phyloP scores from a whole-genome alignment of 2,888 invertebrate genomes.

The Junonia oenone region DNA sequence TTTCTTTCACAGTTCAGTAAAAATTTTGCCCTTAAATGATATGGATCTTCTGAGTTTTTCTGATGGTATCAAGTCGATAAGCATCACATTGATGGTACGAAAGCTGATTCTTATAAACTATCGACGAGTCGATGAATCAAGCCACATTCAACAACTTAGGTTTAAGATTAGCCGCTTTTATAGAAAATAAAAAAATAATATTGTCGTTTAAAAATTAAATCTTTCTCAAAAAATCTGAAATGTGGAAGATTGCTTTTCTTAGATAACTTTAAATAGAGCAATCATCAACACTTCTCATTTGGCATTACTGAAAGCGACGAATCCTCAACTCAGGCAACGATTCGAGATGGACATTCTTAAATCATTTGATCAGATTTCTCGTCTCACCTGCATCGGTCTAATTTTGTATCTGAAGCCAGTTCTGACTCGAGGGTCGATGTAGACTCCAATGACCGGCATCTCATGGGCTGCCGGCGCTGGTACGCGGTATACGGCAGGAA shows the following conservation, averaged over 20 bases:
- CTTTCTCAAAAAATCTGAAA: constrained; percentile 38
- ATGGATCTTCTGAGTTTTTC: constrained; percentile 75
- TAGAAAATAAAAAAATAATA: not conserved
- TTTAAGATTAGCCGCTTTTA: constrained; percentile 44
- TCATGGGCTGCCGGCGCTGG: constrained; percentile 81
- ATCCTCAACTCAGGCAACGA: constrained; percentile 50
- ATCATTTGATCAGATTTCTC: constrained; percentile 41
- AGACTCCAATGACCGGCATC: constrained; percentile 85
- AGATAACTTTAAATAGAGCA: constrained; percentile 40
- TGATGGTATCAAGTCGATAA: constrained; percentile 39
- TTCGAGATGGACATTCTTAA: constrained; percentile 36
- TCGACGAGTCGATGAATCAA: constrained; percentile 54
- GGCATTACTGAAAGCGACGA: constrained; percentile 39
- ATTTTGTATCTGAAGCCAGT: constrained; percentile 88
- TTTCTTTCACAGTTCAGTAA: constrained; percentile 60
- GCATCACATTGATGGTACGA: constrained; percentile 56
- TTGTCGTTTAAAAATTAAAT: not conserved
- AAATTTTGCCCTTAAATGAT: constrained; percentile 56
- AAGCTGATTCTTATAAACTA: constrained; percentile 50
- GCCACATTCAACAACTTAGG: constrained; percentile 53
- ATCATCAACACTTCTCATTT: constrained; percentile 61
- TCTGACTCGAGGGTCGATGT: constrained; percentile 84
- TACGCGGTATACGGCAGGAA: constrained; percentile 82
- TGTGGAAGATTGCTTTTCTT: constrained; percentile 61
- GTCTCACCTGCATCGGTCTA: constrained; percentile 81